phyloP scores from a whole-genome alignment of 2,797 vertebrate species.

The Emys orbicularis region DNA sequence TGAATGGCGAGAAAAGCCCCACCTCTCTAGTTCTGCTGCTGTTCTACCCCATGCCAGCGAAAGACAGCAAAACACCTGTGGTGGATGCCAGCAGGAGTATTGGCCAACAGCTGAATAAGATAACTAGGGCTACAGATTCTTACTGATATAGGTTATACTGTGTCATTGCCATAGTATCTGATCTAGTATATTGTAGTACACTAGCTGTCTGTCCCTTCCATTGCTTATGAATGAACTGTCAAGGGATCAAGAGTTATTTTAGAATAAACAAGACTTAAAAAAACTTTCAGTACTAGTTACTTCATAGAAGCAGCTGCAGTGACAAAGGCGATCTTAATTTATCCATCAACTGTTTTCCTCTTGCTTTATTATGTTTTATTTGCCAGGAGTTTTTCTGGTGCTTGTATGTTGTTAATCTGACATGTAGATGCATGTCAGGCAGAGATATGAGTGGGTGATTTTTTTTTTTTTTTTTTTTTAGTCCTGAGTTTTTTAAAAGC shows the following conservation, averaged over 20 bases:
- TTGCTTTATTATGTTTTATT: accelerated
- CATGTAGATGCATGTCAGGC: accelerated
- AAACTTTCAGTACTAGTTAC: background rate
- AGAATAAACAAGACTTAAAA: background rate
- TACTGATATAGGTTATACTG: background rate
- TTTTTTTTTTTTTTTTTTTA: no score
- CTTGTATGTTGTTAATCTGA: background rate
- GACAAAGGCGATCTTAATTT: background rate
- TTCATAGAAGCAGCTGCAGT: background rate
- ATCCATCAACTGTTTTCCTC: background rate
- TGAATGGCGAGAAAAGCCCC: background rate
- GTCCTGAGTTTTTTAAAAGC: background rate
- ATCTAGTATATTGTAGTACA: background rate
- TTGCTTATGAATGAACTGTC: background rate
- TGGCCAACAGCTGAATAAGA: background rate
- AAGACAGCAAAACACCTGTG: background rate
- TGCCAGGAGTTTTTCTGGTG: accelerated
- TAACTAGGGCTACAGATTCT: background rate
- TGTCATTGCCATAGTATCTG: background rate
- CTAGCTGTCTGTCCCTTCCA: background rate
- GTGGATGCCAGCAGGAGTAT: background rate
- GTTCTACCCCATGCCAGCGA: background rate
- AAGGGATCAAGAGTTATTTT: background rate
- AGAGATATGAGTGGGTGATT: accelerated
- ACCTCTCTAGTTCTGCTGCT: no score